phyloP scores from a whole-genome alignment of 2,888 invertebrate genomes.

The Oxycera nigricornis region DNA sequence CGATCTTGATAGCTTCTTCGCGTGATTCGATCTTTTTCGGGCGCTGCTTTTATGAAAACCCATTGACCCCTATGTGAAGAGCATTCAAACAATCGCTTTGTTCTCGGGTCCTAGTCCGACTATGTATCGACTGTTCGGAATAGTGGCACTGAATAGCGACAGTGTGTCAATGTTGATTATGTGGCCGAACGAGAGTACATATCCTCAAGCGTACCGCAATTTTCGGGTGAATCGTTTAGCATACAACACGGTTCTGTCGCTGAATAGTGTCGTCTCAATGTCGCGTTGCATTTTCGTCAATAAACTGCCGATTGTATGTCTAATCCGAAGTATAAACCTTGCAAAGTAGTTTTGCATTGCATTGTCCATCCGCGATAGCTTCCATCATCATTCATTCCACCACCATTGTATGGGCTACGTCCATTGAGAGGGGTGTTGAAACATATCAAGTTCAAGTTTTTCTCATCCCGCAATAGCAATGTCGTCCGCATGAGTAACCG shows the following conservation, averaged over 20 bases:
- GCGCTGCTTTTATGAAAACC: not conserved
- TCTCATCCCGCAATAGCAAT: not conserved
- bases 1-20: not conserved
- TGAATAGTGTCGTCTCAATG: not conserved
- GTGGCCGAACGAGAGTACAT: slow-evolving; percentile 23
- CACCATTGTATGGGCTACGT: not conserved
- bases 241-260: not conserved
- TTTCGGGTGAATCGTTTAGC: not conserved
- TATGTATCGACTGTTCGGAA: slow-evolving; percentile 20
- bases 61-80: slow-evolving; percentile 17
- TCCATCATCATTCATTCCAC: not conserved
- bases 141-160: not conserved
- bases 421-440: slow-evolving; percentile 28
- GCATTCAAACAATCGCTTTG: not conserved
- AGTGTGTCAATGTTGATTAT: slow-evolving; percentile 6
- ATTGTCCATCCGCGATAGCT: too few species aligned
- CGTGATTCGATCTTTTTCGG: not conserved
- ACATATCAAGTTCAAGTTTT: slow-evolving; percentile 24
- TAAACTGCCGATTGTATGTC: slow-evolving; percentile 28
- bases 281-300: slow-evolving; percentile 26
- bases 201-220: slow-evolving; percentile 30
- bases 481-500: not conserved
- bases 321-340: not conserved
- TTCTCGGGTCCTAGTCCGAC: not conserved
- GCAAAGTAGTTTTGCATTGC: too few species aligned